phyloP scores from a whole-genome alignment of 1,140 invertebrate genomes.

The Listronotus bonariensis region DNA sequence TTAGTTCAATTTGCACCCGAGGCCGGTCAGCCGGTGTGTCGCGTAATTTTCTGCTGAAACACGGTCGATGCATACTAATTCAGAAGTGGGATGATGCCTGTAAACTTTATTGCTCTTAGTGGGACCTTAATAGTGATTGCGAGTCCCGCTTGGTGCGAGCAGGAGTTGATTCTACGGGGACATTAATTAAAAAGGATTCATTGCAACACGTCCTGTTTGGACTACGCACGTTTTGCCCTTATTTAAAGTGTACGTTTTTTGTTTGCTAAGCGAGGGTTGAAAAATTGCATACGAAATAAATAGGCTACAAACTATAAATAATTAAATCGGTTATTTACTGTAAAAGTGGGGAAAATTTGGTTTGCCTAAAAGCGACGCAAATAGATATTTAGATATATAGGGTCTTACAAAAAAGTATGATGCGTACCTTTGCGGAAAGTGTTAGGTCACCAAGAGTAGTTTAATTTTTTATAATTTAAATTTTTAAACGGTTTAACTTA shows the following conservation, averaged over 20 bases:
- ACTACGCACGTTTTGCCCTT: conserved; percentile 39
- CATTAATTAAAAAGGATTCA: conserved; percentile 40
- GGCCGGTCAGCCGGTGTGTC: conserved; percentile 37
- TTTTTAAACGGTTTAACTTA: no score
- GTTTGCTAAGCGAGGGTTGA: conserved; percentile 11
- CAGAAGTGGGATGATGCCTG: conserved; percentile 32
- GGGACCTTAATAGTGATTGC: conserved; percentile 53
- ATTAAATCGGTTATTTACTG: no score
- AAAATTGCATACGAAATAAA: no score
- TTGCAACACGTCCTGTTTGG: conserved; percentile 35
- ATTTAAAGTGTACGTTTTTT: conserved; percentile 34
- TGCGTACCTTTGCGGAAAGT: no score
- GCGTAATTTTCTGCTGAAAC: conserved; percentile 32
- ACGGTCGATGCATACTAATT: conserved; percentile 51
- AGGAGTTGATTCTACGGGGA: conserved; percentile 22
- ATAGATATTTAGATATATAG: no score
- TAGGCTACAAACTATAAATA: no score
- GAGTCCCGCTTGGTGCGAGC: conserved; percentile 39
- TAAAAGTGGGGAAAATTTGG: no score
- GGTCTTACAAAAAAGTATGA: no score
- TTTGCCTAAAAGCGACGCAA: no score
- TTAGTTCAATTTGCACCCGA: conserved; percentile 53
- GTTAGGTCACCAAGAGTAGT: no score
- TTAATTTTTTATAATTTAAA: no score
- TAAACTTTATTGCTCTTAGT: conserved; percentile 54